Evolutionary conservation across 2,113 vertebrate species (phyloP).

Genomic region (Mystacornis crossleyi): DNA sequence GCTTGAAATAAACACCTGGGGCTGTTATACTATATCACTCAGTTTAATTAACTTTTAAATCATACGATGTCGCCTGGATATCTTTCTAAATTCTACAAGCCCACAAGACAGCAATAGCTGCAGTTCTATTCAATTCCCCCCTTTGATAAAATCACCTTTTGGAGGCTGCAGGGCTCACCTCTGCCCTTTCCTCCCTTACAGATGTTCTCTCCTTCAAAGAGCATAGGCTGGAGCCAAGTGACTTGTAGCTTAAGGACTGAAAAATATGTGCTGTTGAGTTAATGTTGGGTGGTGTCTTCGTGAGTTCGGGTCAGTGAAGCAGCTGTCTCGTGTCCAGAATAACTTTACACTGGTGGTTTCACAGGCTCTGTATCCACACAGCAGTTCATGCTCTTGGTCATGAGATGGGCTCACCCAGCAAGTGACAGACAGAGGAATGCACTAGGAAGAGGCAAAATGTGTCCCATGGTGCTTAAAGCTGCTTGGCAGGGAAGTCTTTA

Average conservation of each 20-base stretch:
- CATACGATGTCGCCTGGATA: conserved; percentile 44
- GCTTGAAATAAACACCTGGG: conserved; percentile 70
- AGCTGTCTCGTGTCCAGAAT: background rate
- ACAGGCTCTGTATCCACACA: background rate
- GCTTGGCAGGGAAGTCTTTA: background rate
- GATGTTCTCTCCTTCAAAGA: background rate
- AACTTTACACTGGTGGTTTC: background rate
- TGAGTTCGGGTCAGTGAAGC: background rate
- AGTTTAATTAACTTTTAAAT: conserved; percentile 80
- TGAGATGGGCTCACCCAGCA: background rate
- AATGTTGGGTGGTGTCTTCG: background rate
- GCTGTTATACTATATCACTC: conserved; percentile 59
- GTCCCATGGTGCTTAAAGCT: background rate
- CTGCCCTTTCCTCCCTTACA: background rate
- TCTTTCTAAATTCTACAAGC: conserved; percentile 2
- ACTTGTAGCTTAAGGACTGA: background rate
- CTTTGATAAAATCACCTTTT: background rate
- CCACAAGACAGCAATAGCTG: background rate
- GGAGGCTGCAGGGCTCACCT: background rate
- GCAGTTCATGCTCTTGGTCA: background rate
- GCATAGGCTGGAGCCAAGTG: background rate
- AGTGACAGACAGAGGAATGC: background rate
- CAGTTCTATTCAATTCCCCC: background rate
- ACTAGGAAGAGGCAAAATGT: background rate
- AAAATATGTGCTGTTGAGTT: background rate